Conservation (phyloP, 2,113 vertebrate species). For the Geococcyx californianus region DNA sequence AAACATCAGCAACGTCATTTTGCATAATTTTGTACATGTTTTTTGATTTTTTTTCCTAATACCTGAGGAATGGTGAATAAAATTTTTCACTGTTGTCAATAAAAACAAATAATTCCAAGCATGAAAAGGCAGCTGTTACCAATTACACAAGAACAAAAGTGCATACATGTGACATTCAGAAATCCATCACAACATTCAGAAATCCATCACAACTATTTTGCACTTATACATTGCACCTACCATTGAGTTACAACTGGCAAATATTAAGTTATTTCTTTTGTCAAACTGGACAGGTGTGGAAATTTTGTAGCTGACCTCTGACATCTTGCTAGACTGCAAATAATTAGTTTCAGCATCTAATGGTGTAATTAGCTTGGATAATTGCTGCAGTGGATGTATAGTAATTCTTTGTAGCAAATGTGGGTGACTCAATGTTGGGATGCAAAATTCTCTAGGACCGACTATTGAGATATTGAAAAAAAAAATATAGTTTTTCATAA, state of each 20-base stretch:
- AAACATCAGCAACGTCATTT: background rate
- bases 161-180: background rate
- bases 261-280: background rate
- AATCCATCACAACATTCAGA: background rate
- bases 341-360: background rate
- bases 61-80: background rate
- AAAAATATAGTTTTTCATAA: background rate
- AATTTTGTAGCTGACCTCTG: background rate
- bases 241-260: background rate
- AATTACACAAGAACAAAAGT: background rate
- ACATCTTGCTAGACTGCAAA: background rate
- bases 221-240: background rate
- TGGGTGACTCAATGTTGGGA: background rate
- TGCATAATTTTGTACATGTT: slow-evolving; percentile 14
- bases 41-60: background rate
- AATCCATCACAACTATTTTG: background rate
- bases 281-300: background rate
- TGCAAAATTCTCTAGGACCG: background rate
- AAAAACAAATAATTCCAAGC: background rate
- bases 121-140: background rate
- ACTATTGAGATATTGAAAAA: background rate
- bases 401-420: background rate
- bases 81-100: background rate
- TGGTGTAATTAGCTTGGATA: background rate
- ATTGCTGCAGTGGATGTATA: background rate